Percentiles rank a stretch among this genome's conserved stretches.
These are phyloP conservation scores for Philopotamus ludificatus DNA, from an alignment of 1,140 invertebrate genomes.

Conservation along the genomic window DNA sequence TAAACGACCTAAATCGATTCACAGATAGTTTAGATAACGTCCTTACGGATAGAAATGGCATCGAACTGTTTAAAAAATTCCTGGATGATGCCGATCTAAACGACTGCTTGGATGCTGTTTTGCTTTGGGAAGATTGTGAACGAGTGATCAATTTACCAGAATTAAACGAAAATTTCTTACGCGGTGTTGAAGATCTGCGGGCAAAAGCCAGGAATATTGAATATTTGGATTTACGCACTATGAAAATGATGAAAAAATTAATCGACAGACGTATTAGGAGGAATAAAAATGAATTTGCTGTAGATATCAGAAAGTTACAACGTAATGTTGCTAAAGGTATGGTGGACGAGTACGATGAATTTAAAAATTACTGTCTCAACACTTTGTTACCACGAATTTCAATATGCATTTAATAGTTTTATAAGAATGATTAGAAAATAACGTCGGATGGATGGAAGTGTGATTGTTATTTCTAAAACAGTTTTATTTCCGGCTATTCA, in stretches of 20 bases:
- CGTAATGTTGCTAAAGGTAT: too few relatives aligned
- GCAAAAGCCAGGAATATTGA: conserved; percentile 50
- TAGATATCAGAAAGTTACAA: too few relatives aligned
- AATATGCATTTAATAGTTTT: too few relatives aligned
- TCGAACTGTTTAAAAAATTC: conserved; percentile 51
- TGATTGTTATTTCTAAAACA: too few relatives aligned
- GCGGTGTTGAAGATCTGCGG: conserved; percentile 42
- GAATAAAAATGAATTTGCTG: too few relatives aligned
- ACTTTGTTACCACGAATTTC: too few relatives aligned
- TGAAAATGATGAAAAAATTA: conserved; percentile 51
- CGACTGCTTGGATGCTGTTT: conserved; percentile 46
- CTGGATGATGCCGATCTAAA: conserved; percentile 51
- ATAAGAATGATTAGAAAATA: too few relatives aligned
- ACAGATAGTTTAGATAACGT: conserved; percentile 56
- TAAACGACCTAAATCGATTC: conserved; percentile 53
- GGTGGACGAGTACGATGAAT: too few relatives aligned
- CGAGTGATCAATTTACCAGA: conserved; percentile 43
- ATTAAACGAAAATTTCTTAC: conserved; percentile 44
- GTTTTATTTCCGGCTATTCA: too few relatives aligned
- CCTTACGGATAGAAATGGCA: conserved; percentile 51
- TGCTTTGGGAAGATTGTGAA: conserved; percentile 52
- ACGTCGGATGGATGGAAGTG: too few relatives aligned
- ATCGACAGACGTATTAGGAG: too few relatives aligned
- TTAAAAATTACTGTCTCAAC: too few relatives aligned
- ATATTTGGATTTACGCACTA: conserved; percentile 50